Evolutionary conservation across 2,113 vertebrate genomes (phyloP).

Genomic region (Clarias gariepinus): DNA sequence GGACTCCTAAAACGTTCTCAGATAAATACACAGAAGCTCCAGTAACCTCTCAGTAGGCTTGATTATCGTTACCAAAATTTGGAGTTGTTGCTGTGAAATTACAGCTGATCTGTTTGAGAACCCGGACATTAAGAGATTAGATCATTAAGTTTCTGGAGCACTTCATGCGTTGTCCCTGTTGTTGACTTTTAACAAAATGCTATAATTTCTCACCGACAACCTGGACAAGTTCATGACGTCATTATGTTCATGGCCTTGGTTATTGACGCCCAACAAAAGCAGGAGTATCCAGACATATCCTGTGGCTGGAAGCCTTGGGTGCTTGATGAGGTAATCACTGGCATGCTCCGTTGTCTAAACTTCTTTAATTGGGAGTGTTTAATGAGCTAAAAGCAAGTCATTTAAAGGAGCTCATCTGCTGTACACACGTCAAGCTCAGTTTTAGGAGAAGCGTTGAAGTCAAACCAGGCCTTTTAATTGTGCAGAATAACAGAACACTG

Average conservation of each 20-base stretch:
- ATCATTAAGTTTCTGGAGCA: neutral
- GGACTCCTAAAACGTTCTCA: neutral
- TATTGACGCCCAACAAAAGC: slow-evolving; percentile 19
- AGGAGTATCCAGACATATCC: neutral
- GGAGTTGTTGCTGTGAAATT: neutral
- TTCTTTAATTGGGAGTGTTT: neutral
- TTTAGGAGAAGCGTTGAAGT: neutral
- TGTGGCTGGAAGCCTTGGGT: neutral
- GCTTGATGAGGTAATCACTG: slow-evolving; percentile 23
- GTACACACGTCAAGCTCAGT: neutral
- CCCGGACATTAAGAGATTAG: neutral
- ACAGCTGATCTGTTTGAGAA: neutral
- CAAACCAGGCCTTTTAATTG: too few relatives aligned
- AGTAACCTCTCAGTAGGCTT: neutral
- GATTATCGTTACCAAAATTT: neutral
- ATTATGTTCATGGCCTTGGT: neutral
- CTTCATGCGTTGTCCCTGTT: neutral
- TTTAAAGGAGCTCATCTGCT: neutral
- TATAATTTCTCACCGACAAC: slow-evolving; percentile 27
- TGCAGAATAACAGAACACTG: too few relatives aligned
- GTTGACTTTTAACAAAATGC: neutral
- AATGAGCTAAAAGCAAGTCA: neutral
- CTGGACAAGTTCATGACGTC: slow-evolving; percentile 27
- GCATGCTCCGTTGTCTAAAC: neutral
- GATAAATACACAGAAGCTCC: neutral